phyloP scores from a whole-genome alignment of 2,113 vertebrate species.

The Hippocampus mohnikei region DNA sequence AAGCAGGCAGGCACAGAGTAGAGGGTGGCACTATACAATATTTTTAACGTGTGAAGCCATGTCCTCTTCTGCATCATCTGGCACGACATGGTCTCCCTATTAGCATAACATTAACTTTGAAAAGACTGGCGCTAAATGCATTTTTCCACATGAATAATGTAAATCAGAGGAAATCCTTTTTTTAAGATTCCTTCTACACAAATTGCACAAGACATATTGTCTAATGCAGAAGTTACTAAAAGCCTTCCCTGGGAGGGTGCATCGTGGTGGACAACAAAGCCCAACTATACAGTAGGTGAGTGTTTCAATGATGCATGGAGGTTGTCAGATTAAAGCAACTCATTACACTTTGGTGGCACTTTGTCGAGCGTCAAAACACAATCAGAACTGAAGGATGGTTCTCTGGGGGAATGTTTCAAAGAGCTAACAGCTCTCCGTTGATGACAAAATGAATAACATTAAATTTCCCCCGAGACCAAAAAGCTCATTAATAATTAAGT shows the following conservation, averaged over 20 bases:
- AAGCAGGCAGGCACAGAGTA: conserved; percentile 22
- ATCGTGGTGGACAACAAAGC: conserved; percentile 49
- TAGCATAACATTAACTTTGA: conserved; percentile 68
- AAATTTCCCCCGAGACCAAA: conserved; percentile 49
- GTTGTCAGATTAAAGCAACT: conserved; percentile 62
- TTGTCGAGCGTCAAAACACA: conserved; percentile 50
- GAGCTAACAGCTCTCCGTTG: conserved; percentile 45
- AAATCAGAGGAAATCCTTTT: conserved; percentile 48
- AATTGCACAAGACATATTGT: conserved; percentile 21
- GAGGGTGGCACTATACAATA: conserved; percentile 54
- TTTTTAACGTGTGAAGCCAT: conserved; percentile 48
- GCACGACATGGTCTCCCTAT: conserved; percentile 44
- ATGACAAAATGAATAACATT: conserved; percentile 54
- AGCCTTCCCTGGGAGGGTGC: conserved; percentile 56
- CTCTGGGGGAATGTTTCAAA: conserved; percentile 44
- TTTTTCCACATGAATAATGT: conserved; percentile 72
- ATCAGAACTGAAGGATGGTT: conserved; percentile 43
- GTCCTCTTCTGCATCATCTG: conserved; percentile 43
- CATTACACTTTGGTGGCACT: conserved; percentile 56
- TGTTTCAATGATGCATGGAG: conserved; percentile 54
- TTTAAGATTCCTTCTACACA: conserved; percentile 42
- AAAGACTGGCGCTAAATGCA: conserved; percentile 56
- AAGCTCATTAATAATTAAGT: conserved; percentile 50
- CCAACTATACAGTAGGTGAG: conserved; percentile 44
- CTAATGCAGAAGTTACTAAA: conserved; percentile 57